phyloP scores from a whole-genome alignment of 2,888 invertebrate genomes.

The Adineta ricciae region DNA sequence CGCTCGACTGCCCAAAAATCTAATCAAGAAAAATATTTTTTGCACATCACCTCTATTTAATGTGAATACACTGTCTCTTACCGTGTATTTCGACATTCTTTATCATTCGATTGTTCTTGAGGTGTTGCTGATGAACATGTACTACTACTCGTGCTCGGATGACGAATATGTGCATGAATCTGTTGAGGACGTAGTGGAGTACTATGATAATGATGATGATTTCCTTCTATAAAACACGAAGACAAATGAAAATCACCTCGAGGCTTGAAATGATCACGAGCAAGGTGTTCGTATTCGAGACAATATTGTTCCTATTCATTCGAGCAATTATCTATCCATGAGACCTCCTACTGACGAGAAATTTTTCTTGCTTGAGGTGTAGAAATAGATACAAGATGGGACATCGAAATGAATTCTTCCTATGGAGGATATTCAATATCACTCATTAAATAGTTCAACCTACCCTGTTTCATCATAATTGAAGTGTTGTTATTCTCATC shows the following conservation, averaged over 20 bases:
- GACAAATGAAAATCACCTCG: not conserved
- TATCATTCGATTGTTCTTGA: constrained; percentile 8
- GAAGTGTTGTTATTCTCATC: not conserved
- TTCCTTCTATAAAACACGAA: not conserved
- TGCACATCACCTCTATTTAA: not conserved
- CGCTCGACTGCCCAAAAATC: constrained; percentile 29
- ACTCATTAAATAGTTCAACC: not conserved
- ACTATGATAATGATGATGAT: constrained; percentile 17
- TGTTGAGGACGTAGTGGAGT: constrained; percentile 6
- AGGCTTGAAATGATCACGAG: not conserved
- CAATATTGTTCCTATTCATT: constrained; percentile 5
- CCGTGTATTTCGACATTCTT: constrained; percentile 13
- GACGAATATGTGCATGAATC: not conserved
- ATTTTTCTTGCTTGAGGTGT: constrained; percentile 15
- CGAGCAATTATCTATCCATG: not conserved
- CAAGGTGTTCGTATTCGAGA: not conserved
- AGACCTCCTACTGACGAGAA: constrained; percentile 13
- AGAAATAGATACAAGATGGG: not conserved
- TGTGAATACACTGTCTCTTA: not conserved
- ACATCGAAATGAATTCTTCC: not conserved
- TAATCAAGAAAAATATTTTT: not conserved
- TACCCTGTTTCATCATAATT: not conserved
- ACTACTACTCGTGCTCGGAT: not conserved
- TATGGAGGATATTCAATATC: not conserved
- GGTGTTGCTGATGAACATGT: not conserved